Percentiles rank a stretch among this genome's conserved stretches.
These are phyloP conservation scores for Limonius californicus DNA, from an alignment of 1,140 invertebrate genomes.

Conservation along the genomic window DNA sequence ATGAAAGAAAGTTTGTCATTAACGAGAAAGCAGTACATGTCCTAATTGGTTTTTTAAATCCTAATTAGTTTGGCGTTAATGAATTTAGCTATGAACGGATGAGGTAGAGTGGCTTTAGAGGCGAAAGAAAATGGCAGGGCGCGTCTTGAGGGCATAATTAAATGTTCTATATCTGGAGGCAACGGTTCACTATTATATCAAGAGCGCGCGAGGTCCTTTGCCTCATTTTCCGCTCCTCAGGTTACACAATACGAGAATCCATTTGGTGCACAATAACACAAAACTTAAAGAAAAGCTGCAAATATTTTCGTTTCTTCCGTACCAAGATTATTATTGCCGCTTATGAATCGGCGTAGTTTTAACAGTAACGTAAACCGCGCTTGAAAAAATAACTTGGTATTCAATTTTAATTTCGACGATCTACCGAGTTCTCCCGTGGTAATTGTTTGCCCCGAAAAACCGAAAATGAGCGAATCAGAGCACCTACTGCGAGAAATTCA, in stretches of 20 bases:
- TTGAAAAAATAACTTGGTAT: no score
- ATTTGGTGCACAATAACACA: background rate
- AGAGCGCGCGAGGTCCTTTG: background rate
- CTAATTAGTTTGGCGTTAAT: slow-evolving; percentile 8
- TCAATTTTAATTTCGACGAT: no score
- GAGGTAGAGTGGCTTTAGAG: slow-evolving; percentile 8
- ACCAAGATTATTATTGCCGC: no score
- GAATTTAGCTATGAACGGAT: slow-evolving; percentile 7
- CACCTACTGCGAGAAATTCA: background rate
- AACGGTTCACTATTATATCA: background rate
- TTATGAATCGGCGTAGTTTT: no score
- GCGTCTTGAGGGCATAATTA: slow-evolving; percentile 5
- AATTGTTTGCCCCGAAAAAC: slow-evolving; percentile 1
- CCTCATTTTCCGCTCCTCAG: background rate
- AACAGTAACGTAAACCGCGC: no score
- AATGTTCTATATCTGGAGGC: slow-evolving; percentile 1
- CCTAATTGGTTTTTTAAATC: slow-evolving; percentile 1
- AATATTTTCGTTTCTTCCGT: no score
- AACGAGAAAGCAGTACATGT: background rate
- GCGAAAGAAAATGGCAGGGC: slow-evolving; percentile 8
- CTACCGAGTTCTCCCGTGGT: background rate
- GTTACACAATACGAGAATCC: background rate
- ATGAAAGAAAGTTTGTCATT: background rate
- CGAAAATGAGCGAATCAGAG: background rate
- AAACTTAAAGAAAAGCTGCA: background rate